phyloP scores from a whole-genome alignment of 1,140 invertebrate genomes.

The Spodoptera litura region DNA sequence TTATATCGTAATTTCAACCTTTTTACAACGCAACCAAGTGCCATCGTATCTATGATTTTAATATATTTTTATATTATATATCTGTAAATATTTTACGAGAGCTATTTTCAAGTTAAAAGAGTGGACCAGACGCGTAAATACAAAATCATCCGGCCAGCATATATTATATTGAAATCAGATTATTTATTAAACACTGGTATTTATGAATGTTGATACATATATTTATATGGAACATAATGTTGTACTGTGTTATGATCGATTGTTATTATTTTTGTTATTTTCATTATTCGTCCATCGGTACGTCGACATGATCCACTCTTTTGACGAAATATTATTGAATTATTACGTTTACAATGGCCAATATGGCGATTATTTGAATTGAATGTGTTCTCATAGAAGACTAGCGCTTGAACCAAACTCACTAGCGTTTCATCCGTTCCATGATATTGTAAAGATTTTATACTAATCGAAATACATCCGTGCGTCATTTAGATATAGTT shows the following conservation, averaged over 20 bases:
- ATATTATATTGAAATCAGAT: slow-evolving; percentile 52
- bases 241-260: slow-evolving; percentile 54
- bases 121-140: slow-evolving; percentile 67
- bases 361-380: slow-evolving; percentile 47
- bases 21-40: slow-evolving; percentile 80
- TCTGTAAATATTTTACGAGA: slow-evolving; percentile 78
- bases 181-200: slow-evolving; percentile 51
- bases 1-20: slow-evolving; percentile 57
- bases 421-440: slow-evolving; percentile 78
- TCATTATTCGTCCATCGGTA: slow-evolving; percentile 65
- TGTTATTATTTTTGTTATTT: slow-evolving; percentile 60
- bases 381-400: slow-evolving; percentile 65
- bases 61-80: slow-evolving; percentile 77
- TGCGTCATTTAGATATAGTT: slow-evolving; percentile 60
- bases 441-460: slow-evolving; percentile 69
- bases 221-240: slow-evolving; percentile 42
- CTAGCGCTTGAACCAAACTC: slow-evolving; percentile 62
- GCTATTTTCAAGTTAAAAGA: slow-evolving; percentile 68
- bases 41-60: slow-evolving; percentile 80
- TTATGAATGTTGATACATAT: slow-evolving; percentile 50
- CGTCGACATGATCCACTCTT: slow-evolving; percentile 66
- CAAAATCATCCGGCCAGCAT: slow-evolving; percentile 74
- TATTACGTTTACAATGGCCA: slow-evolving; percentile 42
- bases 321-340: slow-evolving; percentile 55
- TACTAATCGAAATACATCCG: slow-evolving; percentile 63